Evolutionary conservation across 2,797 vertebrate genomes (phyloP).

Genomic region (Chloroceryle inda): DNA sequence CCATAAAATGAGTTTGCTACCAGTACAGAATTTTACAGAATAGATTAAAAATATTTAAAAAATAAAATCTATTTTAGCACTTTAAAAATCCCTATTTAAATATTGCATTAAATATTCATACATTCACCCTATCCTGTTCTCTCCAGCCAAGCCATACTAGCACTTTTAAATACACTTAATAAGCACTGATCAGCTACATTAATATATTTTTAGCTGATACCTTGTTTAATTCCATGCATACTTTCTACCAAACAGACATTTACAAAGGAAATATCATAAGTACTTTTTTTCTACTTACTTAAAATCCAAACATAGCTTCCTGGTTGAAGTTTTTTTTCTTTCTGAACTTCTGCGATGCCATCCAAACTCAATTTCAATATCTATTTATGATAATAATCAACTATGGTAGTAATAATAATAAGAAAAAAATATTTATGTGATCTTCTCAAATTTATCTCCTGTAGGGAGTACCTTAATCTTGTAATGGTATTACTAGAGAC

Average conservation of each 20-base stretch:
- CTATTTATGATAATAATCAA: neutral
- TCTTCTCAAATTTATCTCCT: neutral
- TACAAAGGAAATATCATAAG: neutral
- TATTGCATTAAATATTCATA: slow-evolving; percentile 6
- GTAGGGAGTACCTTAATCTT: neutral
- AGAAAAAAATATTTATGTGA: neutral
- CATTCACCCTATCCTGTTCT: neutral
- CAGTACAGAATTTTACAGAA: neutral
- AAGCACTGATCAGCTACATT: neutral
- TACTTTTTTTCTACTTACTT: neutral
- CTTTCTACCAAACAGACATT: neutral
- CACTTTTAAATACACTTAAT: slow-evolving; percentile 28
- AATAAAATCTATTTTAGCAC: neutral
- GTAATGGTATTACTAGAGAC: neutral
- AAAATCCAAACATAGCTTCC: neutral
- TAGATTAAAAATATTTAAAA: neutral
- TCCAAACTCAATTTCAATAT: neutral
- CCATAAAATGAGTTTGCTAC: neutral
- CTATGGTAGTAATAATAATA: neutral
- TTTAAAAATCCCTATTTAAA: neutral
- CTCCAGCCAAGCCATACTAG: neutral
- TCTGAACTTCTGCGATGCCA: neutral
- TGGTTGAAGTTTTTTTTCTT: neutral
- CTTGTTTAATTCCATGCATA: slow-evolving; percentile 1
- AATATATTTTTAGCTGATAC: neutral